A percentile compares a stretch with the other conserved stretches of the same genome.
Conservation (phyloP, 2,113 vertebrate genomes). For the Aythya baeri region DNA sequence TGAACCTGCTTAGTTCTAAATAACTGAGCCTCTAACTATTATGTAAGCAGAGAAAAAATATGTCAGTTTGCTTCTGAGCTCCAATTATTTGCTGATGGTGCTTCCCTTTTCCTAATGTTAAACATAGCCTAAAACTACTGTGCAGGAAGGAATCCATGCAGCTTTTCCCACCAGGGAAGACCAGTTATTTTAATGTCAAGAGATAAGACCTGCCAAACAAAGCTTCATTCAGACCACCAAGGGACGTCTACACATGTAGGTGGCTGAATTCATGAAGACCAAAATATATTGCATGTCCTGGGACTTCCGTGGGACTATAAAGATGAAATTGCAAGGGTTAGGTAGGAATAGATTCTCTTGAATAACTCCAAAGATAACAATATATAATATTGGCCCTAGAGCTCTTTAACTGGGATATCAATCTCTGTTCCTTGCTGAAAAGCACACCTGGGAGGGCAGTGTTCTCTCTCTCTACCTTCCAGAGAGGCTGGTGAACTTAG, state of each 20-base stretch:
- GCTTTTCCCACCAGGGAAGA: background rate
- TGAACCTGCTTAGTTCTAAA: background rate
- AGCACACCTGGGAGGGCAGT: background rate
- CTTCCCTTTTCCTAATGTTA: background rate
- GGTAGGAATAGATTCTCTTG: background rate
- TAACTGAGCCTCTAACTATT: background rate
- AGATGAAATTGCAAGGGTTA: background rate
- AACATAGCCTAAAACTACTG: background rate
- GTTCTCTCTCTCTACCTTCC: background rate
- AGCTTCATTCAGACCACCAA: background rate
- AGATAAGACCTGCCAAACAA: background rate
- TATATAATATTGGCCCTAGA: background rate
- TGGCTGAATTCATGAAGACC: background rate
- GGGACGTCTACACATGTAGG: background rate
- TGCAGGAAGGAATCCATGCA: background rate
- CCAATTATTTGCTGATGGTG: background rate
- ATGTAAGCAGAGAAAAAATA: background rate
- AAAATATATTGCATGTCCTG: background rate
- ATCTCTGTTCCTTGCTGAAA: background rate
- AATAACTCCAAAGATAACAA: background rate
- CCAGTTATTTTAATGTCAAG: background rate
- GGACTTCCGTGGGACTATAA: background rate
- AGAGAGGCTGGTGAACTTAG: background rate
- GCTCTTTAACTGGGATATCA: background rate
- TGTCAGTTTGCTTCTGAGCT: background rate